phyloP scores from a whole-genome alignment of 2,113 vertebrate genomes.

The Boulengeromyrus knoepffleri region DNA sequence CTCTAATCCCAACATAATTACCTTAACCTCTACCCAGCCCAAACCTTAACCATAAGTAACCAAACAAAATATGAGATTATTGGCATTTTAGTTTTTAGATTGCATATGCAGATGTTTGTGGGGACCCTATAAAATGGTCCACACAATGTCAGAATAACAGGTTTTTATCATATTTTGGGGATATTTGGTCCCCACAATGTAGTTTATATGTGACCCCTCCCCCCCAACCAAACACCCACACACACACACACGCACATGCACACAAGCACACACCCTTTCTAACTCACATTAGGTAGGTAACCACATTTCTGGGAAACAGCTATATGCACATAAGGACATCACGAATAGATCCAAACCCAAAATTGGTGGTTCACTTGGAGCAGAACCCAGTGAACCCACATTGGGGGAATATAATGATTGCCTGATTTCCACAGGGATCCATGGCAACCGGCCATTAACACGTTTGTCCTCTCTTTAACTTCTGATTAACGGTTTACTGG shows the following conservation, averaged over 20 bases:
- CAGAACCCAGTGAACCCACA: neutral
- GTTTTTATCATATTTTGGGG: too few species aligned
- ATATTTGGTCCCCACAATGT: too few species aligned
- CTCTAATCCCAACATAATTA: too few species aligned
- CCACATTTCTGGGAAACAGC: neutral
- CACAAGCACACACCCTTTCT: neutral
- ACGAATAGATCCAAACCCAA: neutral
- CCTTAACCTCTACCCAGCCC: too few species aligned
- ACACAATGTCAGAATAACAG: too few species aligned
- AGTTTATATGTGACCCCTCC: too few species aligned
- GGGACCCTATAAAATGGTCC: too few species aligned
- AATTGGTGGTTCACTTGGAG: neutral
- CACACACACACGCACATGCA: too few species aligned
- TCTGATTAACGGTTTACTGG: constrained; percentile 10
- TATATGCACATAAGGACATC: neutral
- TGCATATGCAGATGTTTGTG: too few species aligned
- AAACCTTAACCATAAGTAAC: neutral
- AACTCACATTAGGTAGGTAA: neutral
- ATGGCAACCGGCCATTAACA: constrained; percentile 32
- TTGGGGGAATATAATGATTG: constrained; percentile 2
- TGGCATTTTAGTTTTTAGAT: too few species aligned
- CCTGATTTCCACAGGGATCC: constrained; percentile 11
- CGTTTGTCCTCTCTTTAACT: constrained; percentile 22
- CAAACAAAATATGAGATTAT: too few species aligned
- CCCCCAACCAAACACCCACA: too few species aligned